These are phyloP conservation scores for Hemibagrus wyckioides DNA, from an alignment of 2,113 vertebrate species.

Conservation along the genomic window DNA sequence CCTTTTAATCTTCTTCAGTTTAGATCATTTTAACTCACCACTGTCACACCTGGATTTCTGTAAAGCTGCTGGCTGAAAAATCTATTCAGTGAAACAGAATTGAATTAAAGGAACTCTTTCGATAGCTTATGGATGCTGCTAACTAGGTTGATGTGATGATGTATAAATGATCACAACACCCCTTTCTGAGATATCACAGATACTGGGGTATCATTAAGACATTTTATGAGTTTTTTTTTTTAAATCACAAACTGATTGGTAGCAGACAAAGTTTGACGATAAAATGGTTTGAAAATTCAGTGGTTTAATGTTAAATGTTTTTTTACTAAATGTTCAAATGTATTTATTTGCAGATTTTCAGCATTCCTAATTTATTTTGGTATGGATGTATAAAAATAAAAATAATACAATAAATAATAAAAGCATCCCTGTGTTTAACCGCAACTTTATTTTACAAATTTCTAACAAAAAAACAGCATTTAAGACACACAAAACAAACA, in stretches of 20 bases:
- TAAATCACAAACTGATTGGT: no score
- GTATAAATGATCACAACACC: no score
- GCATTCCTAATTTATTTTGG: no score
- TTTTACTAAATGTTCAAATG: no score
- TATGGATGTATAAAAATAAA: not conserved
- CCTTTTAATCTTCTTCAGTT: not conserved
- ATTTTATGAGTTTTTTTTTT: no score
- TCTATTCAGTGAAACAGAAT: not conserved
- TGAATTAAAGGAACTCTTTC: not conserved
- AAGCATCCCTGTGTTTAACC: not conserved
- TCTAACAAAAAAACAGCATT: not conserved
- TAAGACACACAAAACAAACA: not conserved
- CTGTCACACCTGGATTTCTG: not conserved
- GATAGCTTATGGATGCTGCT: not conserved
- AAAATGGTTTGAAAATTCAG: no score
- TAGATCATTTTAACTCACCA: not conserved
- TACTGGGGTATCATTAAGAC: no score
- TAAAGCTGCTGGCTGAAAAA: not conserved
- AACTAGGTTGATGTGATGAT: no score
- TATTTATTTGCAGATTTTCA: no score
- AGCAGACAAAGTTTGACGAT: no score
- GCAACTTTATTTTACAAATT: slow-evolving; percentile 5
- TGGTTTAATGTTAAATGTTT: no score
- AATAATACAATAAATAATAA: not conserved
- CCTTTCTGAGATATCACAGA: no score